phyloP scores from a whole-genome alignment of 2,797 vertebrate species.

The Myotis myotis region DNA sequence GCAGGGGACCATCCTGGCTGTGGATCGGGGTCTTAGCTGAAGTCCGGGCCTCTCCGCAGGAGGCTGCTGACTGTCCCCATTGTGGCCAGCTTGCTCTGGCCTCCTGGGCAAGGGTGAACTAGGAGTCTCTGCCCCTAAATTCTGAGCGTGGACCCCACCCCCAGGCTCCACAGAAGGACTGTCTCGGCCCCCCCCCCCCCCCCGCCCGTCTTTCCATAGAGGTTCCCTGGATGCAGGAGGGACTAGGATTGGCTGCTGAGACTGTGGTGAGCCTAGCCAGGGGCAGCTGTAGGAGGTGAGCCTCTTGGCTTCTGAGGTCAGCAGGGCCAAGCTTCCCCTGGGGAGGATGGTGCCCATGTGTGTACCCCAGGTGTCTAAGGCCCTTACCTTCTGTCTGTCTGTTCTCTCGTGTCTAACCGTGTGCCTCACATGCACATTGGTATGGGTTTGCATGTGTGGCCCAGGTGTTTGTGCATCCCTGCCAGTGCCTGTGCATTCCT shows the following conservation, averaged over 20 bases:
- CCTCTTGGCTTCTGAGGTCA: background rate
- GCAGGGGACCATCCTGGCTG: background rate
- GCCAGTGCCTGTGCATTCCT: background rate
- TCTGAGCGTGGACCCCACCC: background rate
- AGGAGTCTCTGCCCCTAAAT: background rate
- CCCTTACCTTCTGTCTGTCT: background rate
- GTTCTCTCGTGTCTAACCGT: rapidly evolving
- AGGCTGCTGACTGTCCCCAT: background rate
- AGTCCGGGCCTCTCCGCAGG: background rate
- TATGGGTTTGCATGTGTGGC: background rate
- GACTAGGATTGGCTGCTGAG: background rate
- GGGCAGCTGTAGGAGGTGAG: background rate
- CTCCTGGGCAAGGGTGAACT: background rate
- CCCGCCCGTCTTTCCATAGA: background rate
- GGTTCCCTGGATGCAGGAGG: background rate
- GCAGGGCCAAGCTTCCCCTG: background rate
- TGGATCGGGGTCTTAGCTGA: background rate
- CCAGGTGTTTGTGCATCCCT: background rate
- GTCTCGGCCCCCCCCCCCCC: background rate
- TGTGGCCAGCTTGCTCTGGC: background rate
- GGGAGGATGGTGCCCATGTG: background rate
- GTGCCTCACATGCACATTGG: background rate
- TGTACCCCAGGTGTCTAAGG: background rate
- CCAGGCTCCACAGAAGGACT: background rate
- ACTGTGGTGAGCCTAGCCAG: background rate